phyloP scores from a whole-genome alignment of 2,888 invertebrate genomes.

The Chouioia cunea region DNA sequence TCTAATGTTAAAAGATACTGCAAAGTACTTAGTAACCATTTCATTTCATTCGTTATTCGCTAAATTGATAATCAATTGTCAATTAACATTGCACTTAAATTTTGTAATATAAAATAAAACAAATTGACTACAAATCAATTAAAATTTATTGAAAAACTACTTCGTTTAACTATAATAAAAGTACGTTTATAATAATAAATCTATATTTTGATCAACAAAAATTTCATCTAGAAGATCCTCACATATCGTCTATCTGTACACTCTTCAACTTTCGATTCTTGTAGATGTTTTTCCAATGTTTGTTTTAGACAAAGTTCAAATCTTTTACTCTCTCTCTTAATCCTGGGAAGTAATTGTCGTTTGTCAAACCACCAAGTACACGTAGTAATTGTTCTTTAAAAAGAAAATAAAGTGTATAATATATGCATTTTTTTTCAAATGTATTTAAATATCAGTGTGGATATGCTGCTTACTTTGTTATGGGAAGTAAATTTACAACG shows the following conservation, averaged over 20 bases:
- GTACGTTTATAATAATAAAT: not conserved
- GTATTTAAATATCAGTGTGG: too few species aligned
- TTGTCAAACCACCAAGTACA: constrained; percentile 59
- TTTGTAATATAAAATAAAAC: too few species aligned
- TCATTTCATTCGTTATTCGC: too few species aligned
- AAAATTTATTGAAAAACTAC: too few species aligned
- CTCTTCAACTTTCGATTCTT: constrained; percentile 58
- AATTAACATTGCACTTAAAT: too few species aligned
- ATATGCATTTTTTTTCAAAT: constrained; percentile 9
- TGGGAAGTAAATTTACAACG: constrained; percentile 56
- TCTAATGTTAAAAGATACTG: too few species aligned
- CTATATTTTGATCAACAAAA: constrained; percentile 57
- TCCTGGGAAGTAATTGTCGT: constrained; percentile 60
- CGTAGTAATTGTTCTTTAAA: constrained; percentile 62
- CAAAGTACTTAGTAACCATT: too few species aligned
- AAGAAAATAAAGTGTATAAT: constrained; percentile 33
- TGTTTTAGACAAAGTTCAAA: constrained; percentile 60
- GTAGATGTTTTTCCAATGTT: constrained; percentile 59
- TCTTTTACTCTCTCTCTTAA: constrained; percentile 60
- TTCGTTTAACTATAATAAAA: too few species aligned
- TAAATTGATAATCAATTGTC: too few species aligned
- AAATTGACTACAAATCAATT: too few species aligned
- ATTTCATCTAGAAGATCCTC: constrained; percentile 58
- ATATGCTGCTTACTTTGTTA: constrained; percentile 62
- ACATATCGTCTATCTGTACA: constrained; percentile 61